A percentile compares a stretch with the other conserved stretches of the same genome.
Evolutionary conservation across 2,113 vertebrate species (phyloP).

Genomic region (Corapipo altera): DNA sequence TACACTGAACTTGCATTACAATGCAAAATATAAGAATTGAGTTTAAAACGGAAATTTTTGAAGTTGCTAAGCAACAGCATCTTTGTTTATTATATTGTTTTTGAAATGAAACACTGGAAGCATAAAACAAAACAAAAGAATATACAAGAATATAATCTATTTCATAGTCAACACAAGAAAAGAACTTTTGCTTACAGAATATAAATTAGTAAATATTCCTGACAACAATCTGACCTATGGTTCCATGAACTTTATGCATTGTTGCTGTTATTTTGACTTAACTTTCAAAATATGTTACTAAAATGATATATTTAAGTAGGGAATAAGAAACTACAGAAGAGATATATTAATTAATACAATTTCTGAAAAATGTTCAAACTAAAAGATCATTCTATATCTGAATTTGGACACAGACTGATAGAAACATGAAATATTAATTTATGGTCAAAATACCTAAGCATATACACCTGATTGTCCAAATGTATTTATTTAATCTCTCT

Average conservation of each 20-base stretch:
- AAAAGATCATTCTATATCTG: background rate
- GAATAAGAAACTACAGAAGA: background rate
- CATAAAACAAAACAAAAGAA: background rate
- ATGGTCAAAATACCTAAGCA: background rate
- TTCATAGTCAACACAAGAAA: background rate
- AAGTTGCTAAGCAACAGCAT: conserved; percentile 32
- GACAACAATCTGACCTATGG: background rate
- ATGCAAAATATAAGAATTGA: background rate
- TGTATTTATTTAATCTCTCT: background rate
- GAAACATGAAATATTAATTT: background rate
- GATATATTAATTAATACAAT: background rate
- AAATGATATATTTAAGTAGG: background rate
- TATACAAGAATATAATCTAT: background rate
- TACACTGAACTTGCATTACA: background rate
- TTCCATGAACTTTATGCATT: background rate
- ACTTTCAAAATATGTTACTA: background rate
- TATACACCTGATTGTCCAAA: background rate
- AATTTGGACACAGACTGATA: background rate
- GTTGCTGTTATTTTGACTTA: background rate
- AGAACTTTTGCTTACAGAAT: background rate
- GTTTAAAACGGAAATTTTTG: background rate
- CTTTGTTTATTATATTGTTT: background rate
- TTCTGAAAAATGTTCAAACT: background rate
- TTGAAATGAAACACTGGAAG: background rate
- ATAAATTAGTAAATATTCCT: background rate